Base-by-base conservation (phyloP, 23 tunicate species). In the Trididemnum nubilum region DNA sequence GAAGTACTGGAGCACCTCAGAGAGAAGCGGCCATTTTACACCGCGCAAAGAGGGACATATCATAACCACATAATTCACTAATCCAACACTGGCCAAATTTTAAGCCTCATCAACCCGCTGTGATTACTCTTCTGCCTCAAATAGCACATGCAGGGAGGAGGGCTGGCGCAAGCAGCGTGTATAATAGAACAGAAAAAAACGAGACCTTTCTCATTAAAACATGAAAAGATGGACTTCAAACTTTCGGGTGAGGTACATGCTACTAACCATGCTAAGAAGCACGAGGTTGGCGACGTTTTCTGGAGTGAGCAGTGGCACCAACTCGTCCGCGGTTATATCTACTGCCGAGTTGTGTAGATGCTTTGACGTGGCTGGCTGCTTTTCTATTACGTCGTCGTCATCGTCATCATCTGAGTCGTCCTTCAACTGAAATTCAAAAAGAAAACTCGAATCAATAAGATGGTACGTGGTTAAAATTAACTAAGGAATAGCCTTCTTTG, bases 281-380 rank as follows among this genome's bases (percentile, higher is more conserved):
- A 93, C 98, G 24, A 93, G 87, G 51, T 93, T 93, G 79, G 98
- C 92, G 36, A 93, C 98, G 64, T 93, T 93, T 60, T 93, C 93
- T 5, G 94, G 86, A 7, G 86, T 78, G 7, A 93, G 54, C 5
- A 87, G 64, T 28, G 98, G 98, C 30, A 84, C 76, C 18, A 93
- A 58, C 35, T 93, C 86, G 50, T 87, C 83, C 38, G 98, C 98
- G 22, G 98, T 93, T 0, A 93, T 84, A 72, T 93, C 93, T 51
- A 93, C 82, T 2, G 98, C 98, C n/a, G 89, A 51, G 0, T 44
- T 81, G 22, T 75, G 84, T 1, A 76, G 88, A 35, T 78, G 31
- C 22, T 76, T 76, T 21, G 74, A 57, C 31, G 27, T 57, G 26
- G 82, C 34, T 1, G 32, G n/a, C 0, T 76, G n/a, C 27, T 54